Evolutionary conservation across 2,888 invertebrate genomes (phyloP), one percentile per base, ranked within the genome.

Genomic region (Hipparchia semele): DNA sequence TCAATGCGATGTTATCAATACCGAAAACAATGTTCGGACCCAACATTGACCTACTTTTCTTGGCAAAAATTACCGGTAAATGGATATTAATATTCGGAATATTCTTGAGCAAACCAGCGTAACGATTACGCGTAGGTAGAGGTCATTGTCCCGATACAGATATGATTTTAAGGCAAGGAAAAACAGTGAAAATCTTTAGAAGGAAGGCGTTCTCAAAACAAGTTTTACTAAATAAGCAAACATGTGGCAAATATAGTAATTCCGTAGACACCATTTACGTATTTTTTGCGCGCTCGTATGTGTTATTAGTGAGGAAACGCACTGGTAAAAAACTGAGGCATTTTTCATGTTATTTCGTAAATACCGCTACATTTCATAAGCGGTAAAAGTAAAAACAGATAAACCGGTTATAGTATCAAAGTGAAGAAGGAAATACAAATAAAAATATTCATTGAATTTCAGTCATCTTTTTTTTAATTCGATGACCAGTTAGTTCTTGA

Each of bases 1-100:
- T 72, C 59, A 69, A 73, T 10, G 45, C 54, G 69, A 66, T 70
- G 23, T 46, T 66, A 73, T 68, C 60, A 13, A 23, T 60, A 49
- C 49, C 69, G 66, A 70, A 73, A 70, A 70, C 73, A 70, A 73
- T 73, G 70, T 61, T 61, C 49, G 59, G 10, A 66, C 46, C 62
- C 70, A 70, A 70, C 73, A 73, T 67, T 73, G 73, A 73, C 73
- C 70, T 12, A 73, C 61, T 70, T 69, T 73, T 66, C 39, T 46
- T 23, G 23, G 68, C 51, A 51, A 60, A 65, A 68, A 59, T 59
- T 51, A 68, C 59, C 59, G 68, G 68, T 51, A 68, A 59, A 51
- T 68, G 49, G 59, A 59, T 49, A 68, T 68, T 68, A 68, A 60
- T 68, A 59, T 68, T 59, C 59, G 33, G 49, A 68, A 68, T 68